Conservation (phyloP, 2,888 invertebrate genomes). For the Sarcophaga variegata region DNA sequence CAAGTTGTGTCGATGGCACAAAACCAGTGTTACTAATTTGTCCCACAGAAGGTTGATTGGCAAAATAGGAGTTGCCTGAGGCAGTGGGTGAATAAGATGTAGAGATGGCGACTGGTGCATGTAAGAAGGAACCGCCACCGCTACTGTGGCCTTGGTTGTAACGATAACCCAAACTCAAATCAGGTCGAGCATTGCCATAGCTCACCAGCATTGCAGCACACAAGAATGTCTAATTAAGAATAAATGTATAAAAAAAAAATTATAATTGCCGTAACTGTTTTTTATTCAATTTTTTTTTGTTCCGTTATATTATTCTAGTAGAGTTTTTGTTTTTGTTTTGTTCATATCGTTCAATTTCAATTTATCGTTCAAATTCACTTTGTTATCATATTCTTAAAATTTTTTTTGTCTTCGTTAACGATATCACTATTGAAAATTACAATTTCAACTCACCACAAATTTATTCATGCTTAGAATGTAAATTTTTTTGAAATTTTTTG, state of each 20-base stretch:
- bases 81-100: slow-evolving; percentile 73
- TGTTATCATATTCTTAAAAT: neutral
- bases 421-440: neutral
- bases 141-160: slow-evolving; percentile 74
- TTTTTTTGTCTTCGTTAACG: neutral
- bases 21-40: slow-evolving; percentile 66
- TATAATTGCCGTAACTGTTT: too few species aligned
- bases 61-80: slow-evolving; percentile 74
- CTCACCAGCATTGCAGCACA: slow-evolving; percentile 70
- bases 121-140: slow-evolving; percentile 68
- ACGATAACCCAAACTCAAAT: slow-evolving; percentile 77
- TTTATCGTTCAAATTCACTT: neutral
- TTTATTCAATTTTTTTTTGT: too few species aligned
- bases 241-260: too few species aligned
- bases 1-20: slow-evolving; percentile 51
- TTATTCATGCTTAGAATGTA: slow-evolving; percentile 73
- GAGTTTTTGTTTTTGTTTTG: neutral
- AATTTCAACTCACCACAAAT: slow-evolving; percentile 74
- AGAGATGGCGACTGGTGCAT: slow-evolving; percentile 67
- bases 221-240: slow-evolving; percentile 73
- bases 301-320: neutral
- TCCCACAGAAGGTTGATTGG: slow-evolving; percentile 70
- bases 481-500: too few species aligned
- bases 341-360: neutral
- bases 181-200: slow-evolving; percentile 74